A percentile compares a stretch with the other conserved stretches of the same genome.
phyloP scores from a whole-genome alignment of 2,113 vertebrate species.

The Petrocephalus microphthalmus region DNA sequence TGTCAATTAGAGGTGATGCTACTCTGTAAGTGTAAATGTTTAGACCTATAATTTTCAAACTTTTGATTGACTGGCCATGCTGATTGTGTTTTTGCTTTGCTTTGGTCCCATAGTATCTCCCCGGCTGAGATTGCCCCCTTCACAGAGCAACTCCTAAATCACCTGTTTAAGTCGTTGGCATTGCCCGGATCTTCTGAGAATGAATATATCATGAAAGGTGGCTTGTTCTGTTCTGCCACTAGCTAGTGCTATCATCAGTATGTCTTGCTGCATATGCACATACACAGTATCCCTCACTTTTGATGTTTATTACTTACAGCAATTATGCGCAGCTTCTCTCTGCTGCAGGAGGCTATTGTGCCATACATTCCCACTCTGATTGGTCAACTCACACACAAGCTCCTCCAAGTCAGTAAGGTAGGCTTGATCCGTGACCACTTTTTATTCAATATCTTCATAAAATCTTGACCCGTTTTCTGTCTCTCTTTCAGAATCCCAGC shows the following conservation, averaged over 20 bases:
- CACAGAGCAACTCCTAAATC: conserved; percentile 86
- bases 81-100: conserved; percentile 14
- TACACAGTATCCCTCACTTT: background rate
- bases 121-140: conserved; percentile 83
- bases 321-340: conserved; percentile 97
- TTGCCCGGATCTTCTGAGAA: conserved; percentile 94
- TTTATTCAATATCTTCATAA: background rate
- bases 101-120: conserved; percentile 71
- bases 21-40: background rate
- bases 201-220: conserved; percentile 99
- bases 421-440: background rate
- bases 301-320: conserved; percentile 60
- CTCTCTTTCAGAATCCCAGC: conserved; percentile 83
- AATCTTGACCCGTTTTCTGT: background rate
- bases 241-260: background rate
- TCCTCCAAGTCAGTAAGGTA: conserved; percentile 96
- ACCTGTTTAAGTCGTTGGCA: conserved; percentile 88
- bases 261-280: background rate
- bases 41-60: background rate
- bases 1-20: background rate
- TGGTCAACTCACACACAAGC: conserved; percentile 90
- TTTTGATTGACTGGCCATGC: background rate
- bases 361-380: conserved; percentile 93
- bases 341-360: conserved; percentile 92
- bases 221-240: background rate